Evolutionary conservation across 2,888 invertebrate species (phyloP), one percentile per base, ranked within the genome.

Genomic region (Villa cingulata): DNA sequence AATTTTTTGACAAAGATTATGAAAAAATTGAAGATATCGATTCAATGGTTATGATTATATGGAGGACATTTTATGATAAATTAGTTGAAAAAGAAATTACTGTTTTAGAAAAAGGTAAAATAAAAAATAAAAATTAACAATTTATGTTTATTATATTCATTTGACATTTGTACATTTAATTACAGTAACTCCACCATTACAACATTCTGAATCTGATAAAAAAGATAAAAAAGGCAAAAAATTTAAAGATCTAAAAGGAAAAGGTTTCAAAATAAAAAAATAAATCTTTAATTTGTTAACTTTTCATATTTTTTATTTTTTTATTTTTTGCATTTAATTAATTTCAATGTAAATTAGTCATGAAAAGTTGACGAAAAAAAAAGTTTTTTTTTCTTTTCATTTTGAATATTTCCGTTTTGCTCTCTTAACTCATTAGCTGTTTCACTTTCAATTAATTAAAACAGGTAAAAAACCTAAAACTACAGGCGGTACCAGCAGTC

Each of bases 81-180:
- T 68, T 83, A 10, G 74, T 82, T 17, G 84, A 86, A 58, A 82
- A 82, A 60, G 85, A 86, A 64, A 77, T 85, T 50, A 74, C 80
- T 4, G 74, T 80, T 37, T 72, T 77, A 55, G 83, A 86, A 69
- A 78, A 82, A 74, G 80, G 85, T 86, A 70, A 75, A 16, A 45
- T 45, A n/a, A 34, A 40, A 45, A 45, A 40, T 40, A 19, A 34
- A 7, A 34, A 12, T 36, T 4, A 5, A 7, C 10, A 14, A 6
- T 36, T n/a, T 14, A 16, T 36, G n/a, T 16, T 32, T 32, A 4
- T 32, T 29, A 20, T 19, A 27, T 23, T 37, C 27, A 40, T 39
- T 46, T 39, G n/a, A n/a, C n/a, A n/a, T n/a, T n/a, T n/a, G n/a
- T n/a, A n/a, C n/a, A n/a, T n/a, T n/a, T n/a, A n/a, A n/a, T n/a